A percentile compares a stretch with the other conserved stretches of the same genome.
Conservation (phyloP, 2,113 vertebrate genomes). For the Asarcornis scutulata region DNA sequence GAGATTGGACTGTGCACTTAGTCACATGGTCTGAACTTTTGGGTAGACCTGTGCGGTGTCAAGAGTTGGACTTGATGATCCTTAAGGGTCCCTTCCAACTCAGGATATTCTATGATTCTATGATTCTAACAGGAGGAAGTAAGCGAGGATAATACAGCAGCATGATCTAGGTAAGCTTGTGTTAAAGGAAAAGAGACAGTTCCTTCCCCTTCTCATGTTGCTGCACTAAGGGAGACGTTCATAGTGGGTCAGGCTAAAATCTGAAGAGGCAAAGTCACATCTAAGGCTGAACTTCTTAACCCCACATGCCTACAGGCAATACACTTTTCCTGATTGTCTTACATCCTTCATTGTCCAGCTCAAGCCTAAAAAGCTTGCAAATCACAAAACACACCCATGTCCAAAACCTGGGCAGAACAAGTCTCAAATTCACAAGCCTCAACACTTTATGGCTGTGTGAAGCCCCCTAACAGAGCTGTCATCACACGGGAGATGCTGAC, state of each 20-base stretch:
- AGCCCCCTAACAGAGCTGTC: not conserved
- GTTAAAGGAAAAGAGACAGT: not conserved
- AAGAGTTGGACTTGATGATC: too few relatives aligned
- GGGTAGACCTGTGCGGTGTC: too few relatives aligned
- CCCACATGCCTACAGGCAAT: rapidly evolving
- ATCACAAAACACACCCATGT: not conserved
- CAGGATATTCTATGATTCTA: too few relatives aligned
- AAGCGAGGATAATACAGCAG: not conserved
- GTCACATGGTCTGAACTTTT: too few relatives aligned
- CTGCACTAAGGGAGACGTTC: not conserved
- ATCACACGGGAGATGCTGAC: not conserved
- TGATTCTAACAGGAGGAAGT: not conserved
- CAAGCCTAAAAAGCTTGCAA: not conserved
- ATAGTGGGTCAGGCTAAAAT: not conserved
- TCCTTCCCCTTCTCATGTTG: too few relatives aligned
- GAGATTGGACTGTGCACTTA: too few relatives aligned
- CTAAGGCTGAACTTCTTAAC: not conserved
- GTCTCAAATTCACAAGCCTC: not conserved
- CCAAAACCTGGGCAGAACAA: not conserved
- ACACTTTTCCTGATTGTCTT: not conserved
- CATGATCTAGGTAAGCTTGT: not conserved
- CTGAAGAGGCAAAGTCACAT: not conserved
- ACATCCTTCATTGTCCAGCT: not conserved
- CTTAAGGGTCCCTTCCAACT: too few relatives aligned
- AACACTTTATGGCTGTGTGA: not conserved